These are phyloP conservation scores for Lophius americanus DNA, from an alignment of 2,797 vertebrate species.

Conservation along the genomic window DNA sequence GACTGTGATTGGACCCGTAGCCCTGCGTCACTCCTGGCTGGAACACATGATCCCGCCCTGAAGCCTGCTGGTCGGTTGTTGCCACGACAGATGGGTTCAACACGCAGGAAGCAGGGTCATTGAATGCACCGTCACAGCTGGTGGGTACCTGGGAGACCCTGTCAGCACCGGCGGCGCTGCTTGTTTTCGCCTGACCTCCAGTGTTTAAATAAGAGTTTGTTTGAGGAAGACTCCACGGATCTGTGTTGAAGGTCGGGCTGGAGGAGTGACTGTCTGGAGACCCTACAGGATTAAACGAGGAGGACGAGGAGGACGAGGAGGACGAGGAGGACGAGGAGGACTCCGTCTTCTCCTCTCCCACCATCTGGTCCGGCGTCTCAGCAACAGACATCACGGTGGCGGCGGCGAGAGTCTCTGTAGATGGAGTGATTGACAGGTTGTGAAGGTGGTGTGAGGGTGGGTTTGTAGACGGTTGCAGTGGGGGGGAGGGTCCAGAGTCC, in stretches of 20 bases:
- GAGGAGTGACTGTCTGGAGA: background rate
- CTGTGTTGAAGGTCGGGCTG: constrained; percentile 8
- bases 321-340: background rate
- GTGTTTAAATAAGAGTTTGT: background rate
- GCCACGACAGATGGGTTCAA: constrained; percentile 8
- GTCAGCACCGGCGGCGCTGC: background rate
- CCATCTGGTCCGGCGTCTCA: background rate
- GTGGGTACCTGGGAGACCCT: background rate
- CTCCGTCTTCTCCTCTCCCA: background rate
- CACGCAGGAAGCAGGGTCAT: background rate
- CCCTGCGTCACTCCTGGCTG: background rate
- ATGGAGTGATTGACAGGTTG: constrained; percentile 8
- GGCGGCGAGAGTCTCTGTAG: constrained; percentile 6
- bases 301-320: background rate
- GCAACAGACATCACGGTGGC: background rate
- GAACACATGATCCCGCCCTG: constrained; percentile 11
- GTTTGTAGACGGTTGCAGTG: constrained; percentile 25
- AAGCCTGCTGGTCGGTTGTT: constrained; percentile 4
- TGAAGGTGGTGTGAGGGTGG: background rate
- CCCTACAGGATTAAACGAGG: background rate
- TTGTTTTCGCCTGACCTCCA: background rate
- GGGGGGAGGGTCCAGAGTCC: constrained; percentile 29
- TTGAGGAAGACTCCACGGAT: constrained; percentile 5
- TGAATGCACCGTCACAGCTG: background rate
- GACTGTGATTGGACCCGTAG: background rate